Conservation (phyloP, 2,888 invertebrate species). For the Meiosimyza decipiens region DNA sequence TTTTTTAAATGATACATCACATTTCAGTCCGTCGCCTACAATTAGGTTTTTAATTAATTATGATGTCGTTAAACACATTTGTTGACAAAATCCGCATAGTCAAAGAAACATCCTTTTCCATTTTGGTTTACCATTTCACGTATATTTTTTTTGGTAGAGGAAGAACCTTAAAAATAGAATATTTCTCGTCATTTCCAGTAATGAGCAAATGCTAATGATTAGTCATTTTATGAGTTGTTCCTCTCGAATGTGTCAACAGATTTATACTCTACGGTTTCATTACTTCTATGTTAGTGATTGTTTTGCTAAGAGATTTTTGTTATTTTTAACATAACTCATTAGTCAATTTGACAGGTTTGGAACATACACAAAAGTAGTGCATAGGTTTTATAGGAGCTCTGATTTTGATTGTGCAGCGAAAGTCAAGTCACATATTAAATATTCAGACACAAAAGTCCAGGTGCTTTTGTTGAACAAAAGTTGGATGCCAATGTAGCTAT, state of each 20-base stretch:
- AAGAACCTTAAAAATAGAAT: not conserved
- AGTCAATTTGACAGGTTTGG: not conserved
- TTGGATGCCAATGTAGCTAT: no score
- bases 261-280: no score
- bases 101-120: constrained; percentile 12
- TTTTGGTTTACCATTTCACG: not conserved
- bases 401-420: no score
- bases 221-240: constrained; percentile 1
- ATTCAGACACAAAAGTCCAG: no score
- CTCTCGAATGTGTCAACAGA: not conserved
- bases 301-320: not conserved
- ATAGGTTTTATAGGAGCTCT: no score
- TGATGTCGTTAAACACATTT: not conserved
- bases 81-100: not conserved
- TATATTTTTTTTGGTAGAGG: not conserved
- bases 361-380: not conserved
- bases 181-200: not conserved
- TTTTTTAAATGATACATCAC: not conserved
- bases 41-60: not conserved
- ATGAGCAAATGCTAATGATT: constrained; percentile 14
- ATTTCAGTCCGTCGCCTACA: not conserved
- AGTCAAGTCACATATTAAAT: no score
- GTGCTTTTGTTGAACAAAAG: no score
- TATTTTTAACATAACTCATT: constrained; percentile 7
- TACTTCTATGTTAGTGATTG: not conserved